Conservation (phyloP, 1,140 invertebrate genomes). For the Leguminivora glycinivorella region DNA sequence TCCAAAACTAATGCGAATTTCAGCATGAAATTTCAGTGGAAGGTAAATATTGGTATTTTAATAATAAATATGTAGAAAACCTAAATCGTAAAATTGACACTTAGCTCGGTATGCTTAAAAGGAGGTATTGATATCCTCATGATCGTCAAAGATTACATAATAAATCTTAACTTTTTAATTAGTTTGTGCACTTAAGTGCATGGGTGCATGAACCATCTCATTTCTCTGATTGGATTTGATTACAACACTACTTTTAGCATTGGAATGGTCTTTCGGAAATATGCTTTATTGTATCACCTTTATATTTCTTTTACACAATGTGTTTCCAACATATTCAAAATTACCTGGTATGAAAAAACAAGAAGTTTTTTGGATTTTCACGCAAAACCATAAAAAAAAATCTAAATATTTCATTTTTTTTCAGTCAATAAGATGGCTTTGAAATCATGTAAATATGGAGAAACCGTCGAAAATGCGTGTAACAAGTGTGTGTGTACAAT, state of each 20-base stretch:
- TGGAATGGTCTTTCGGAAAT: not conserved
- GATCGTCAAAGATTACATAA: too few relatives aligned
- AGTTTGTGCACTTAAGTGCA: not conserved
- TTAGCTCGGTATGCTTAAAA: too few relatives aligned
- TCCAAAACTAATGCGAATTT: too few relatives aligned
- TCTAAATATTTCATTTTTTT: not conserved
- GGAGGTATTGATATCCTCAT: too few relatives aligned
- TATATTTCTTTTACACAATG: not conserved
- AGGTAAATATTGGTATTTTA: too few relatives aligned
- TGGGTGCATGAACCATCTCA: not conserved
- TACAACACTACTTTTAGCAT: not conserved
- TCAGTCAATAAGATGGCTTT: not conserved
- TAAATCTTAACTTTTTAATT: not conserved
- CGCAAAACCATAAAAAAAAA: not conserved
- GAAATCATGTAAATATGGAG: conserved; percentile 34
- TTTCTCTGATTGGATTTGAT: not conserved
- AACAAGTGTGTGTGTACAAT: conserved; percentile 36
- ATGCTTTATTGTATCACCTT: not conserved
- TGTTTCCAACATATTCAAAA: not conserved
- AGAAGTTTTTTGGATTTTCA: too few relatives aligned
- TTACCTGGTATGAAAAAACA: not conserved
- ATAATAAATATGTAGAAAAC: too few relatives aligned
- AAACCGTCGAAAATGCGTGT: conserved; percentile 36
- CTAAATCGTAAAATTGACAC: too few relatives aligned
- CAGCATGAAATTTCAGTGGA: too few relatives aligned